Evolutionary conservation across 2,797 vertebrate species (phyloP).

Genomic region (Myotis planiceps): DNA sequence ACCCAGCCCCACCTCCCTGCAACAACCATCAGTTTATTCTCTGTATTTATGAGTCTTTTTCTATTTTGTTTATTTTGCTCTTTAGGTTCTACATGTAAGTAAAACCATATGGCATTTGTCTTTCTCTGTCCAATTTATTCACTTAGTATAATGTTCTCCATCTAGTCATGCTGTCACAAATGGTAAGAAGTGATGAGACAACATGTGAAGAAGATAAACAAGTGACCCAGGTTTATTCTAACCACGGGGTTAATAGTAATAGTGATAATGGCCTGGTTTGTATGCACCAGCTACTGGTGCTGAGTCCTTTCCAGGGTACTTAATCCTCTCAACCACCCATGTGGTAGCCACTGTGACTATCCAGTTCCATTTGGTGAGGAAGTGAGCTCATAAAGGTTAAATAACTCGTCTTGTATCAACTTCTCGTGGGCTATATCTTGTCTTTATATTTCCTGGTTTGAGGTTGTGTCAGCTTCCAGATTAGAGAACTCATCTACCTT

Average conservation of each 20-base stretch:
- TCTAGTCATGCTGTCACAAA: background rate
- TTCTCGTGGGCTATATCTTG: background rate
- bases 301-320: background rate
- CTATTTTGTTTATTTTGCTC: background rate
- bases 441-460: background rate
- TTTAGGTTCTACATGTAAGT: background rate
- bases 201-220: background rate
- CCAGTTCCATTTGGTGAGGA: background rate
- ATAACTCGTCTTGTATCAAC: background rate
- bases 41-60: background rate
- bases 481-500: background rate
- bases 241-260: background rate
- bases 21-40: background rate
- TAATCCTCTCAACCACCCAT: background rate
- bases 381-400: background rate
- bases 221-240: background rate
- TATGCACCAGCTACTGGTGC: too few relatives aligned
- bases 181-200: background rate
- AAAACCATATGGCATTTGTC: background rate
- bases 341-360: background rate
- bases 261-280: background rate
- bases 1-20: background rate
- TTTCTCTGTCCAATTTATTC: background rate
- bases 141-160: background rate
- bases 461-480: background rate